Evolutionary conservation across 2,888 invertebrate genomes (phyloP).

Genomic region (Autographa pulchrina): DNA sequence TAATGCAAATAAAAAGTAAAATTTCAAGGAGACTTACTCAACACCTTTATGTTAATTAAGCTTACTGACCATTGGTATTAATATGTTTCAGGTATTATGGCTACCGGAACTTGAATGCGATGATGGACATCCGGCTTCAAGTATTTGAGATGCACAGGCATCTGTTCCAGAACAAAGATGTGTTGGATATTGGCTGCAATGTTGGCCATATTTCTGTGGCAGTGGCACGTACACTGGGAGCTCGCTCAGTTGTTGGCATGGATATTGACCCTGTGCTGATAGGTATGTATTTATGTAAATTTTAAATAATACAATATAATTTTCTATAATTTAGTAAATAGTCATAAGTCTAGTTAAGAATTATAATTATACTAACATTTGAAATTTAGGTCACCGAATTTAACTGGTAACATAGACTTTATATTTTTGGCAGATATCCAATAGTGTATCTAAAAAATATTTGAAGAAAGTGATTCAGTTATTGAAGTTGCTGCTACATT

Average conservation of each 20-base stretch:
- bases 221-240: constrained; percentile 95
- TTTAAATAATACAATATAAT: not conserved
- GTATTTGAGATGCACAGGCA: constrained; percentile 94
- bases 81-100: constrained; percentile 94
- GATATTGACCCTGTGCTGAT: constrained; percentile 98
- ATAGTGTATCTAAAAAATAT: constrained; percentile 3
- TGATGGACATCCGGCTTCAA: constrained; percentile 95
- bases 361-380: not conserved
- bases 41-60: not conserved
- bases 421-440: constrained; percentile 40
- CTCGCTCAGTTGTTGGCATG: constrained; percentile 96
- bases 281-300: constrained; percentile 71
- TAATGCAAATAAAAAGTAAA: constrained; percentile 16
- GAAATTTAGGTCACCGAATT: constrained; percentile 23
- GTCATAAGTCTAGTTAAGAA: too few relatives aligned
- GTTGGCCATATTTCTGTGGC: constrained; percentile 98
- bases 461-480: not conserved
- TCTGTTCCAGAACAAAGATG: constrained; percentile 96
- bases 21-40: constrained; percentile 35
- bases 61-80: constrained; percentile 15
- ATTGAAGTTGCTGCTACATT: not conserved
- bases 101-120: constrained; percentile 95
- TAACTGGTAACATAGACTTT: constrained; percentile 29
- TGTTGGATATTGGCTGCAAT: constrained; percentile 99
- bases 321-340: not conserved